Base-by-base conservation (phyloP, 2,113 vertebrate genomes). In the Syngnathoides biaculeatus region DNA sequence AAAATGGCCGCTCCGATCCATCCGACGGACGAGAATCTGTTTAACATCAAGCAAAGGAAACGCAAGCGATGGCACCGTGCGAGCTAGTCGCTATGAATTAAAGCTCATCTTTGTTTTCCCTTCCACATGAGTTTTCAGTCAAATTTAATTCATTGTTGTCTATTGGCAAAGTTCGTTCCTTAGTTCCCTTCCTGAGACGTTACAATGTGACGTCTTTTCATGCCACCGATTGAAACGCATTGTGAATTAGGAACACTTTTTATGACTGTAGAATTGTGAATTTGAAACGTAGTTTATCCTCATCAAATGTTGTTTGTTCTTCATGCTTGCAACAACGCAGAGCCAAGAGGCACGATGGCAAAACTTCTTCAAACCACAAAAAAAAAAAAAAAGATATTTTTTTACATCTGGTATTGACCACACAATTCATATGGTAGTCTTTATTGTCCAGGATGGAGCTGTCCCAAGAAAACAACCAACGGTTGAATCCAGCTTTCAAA, bases 11-110 rank as follows among this genome's bases (percentile, higher is more conserved):
- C 56, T 1, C 55, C 71, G 22, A 61, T 69, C 73, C 78, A 83
- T 67, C 80, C 85, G 12, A 62, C 70, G 0, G 89, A 92, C 15
- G 91, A 92, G 68, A 86, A 93, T 79, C 88, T 93, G 57, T 91
- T 93, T 64, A 48, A 52, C 42, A 92, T 93, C 72, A 92, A 92
- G 78, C 91, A 92, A 71, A 90, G 79, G 73, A 87, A 84, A 68
- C 26, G 52, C 45, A 81, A 22, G 4, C 86, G 71, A 79, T 79
- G 83, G 57, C 55, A 0, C 10, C 45, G 9, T 40, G 5, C 48
- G n/a, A 8, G 20, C 8, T 30, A n/a, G n/a, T n/a, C n/a, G 26
- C 26, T 30, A 30, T 26, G 27, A 8, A 57, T 12, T 35, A 30
- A 57, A 27, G 14, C 2, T 15, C 26, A 15, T 2, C 13, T 0